phyloP scores from a whole-genome alignment of 2,113 vertebrate genomes.

The Camelus dromedarius region DNA sequence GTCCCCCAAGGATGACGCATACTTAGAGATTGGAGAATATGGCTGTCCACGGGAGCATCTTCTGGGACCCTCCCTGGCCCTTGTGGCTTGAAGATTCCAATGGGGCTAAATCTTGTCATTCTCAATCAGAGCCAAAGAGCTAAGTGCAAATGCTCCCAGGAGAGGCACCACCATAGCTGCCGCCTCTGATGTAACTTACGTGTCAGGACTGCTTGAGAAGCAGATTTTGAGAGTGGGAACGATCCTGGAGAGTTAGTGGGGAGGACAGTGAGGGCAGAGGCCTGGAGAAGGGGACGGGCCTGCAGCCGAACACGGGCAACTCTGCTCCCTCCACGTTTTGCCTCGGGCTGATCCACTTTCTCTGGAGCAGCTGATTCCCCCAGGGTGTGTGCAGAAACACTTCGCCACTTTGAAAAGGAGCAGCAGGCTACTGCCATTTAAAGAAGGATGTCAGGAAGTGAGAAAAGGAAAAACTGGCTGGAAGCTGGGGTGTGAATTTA shows the following conservation, averaged over 20 bases:
- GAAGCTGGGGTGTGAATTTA: not conserved
- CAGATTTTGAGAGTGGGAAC: not conserved
- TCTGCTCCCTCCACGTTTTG: not conserved
- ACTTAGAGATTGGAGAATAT: not conserved
- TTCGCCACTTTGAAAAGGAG: not conserved
- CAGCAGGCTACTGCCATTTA: not conserved
- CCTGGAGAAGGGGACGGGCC: not conserved
- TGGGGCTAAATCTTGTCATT: not conserved
- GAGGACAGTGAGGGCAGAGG: not conserved
- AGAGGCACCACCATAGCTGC: rapidly evolving
- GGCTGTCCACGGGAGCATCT: not conserved
- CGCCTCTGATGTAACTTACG: rapidly evolving
- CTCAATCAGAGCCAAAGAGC: not conserved
- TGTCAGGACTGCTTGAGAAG: not conserved
- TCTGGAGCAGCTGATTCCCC: not conserved
- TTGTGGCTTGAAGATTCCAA: not conserved
- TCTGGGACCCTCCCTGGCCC: not conserved
- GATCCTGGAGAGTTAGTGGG: not conserved
- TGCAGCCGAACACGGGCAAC: not conserved
- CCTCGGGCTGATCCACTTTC: not conserved
- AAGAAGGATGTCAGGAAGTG: not conserved
- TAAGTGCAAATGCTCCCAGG: not conserved
- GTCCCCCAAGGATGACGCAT: not conserved
- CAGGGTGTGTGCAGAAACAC: not conserved
- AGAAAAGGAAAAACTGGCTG: too few species aligned